Conservation (phyloP, 2,797 vertebrate species). For the Pelobates cultripes region DNA sequence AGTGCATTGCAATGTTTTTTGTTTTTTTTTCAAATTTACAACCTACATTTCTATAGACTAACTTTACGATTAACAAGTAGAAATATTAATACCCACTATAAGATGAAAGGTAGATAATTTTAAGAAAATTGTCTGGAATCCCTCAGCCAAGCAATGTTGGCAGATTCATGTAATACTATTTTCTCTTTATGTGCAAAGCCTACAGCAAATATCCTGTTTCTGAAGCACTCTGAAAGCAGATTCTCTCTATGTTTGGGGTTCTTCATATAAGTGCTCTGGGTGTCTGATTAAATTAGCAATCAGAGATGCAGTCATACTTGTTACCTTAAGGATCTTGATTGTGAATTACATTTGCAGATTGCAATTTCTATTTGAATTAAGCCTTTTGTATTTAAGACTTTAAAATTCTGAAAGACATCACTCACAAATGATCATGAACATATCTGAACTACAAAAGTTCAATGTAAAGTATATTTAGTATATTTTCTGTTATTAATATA, state of each 20-base stretch:
- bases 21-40: no score
- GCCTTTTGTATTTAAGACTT: slow-evolving; percentile 71
- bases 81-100: no score
- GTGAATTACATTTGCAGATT: slow-evolving; percentile 75
- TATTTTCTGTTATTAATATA: slow-evolving; percentile 41
- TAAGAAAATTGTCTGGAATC: background rate
- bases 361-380: slow-evolving; percentile 71
- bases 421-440: slow-evolving; percentile 36
- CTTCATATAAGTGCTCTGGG: slow-evolving; percentile 65
- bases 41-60: no score
- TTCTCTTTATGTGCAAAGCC: background rate
- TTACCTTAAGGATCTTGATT: slow-evolving; percentile 74
- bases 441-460: slow-evolving; percentile 18
- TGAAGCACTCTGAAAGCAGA: slow-evolving; percentile 57
- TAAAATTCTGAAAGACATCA: slow-evolving; percentile 52
- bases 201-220: slow-evolving; percentile 37
- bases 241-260: slow-evolving; percentile 63
- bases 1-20: no score
- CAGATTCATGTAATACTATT: background rate
- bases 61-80: no score
- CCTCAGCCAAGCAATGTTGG: background rate
- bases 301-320: slow-evolving; percentile 70
- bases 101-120: no score
- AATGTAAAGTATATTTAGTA: slow-evolving; percentile 44
- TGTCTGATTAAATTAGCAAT: slow-evolving; percentile 73